Evolutionary conservation across 2,113 vertebrate species (phyloP), one percentile per base, ranked within the genome.

Genomic region (Motacilla tschutschensis): DNA sequence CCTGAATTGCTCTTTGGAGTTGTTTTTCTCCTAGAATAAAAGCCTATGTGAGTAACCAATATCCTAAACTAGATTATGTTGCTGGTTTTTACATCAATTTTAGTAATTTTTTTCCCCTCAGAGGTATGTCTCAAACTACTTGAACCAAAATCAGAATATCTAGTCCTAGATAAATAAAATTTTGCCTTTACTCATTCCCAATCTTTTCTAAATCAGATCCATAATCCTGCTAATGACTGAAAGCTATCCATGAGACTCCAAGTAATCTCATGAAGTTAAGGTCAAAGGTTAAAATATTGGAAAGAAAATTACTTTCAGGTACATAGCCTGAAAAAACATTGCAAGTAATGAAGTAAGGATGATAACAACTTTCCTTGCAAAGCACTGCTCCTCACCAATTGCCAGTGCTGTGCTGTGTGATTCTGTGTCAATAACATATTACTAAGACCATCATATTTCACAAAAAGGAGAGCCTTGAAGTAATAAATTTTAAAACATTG

Each of bases 251-350:
- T 77, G 25, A 24, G 15, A 59, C 62, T 62, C 24, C 3, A 6
- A 76, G 21, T 63, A 78, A 89, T 81, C 38, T 67, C 55, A 71
- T 83, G 51, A 87, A 67, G 64, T 71, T 69, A 47, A 20, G 9
- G 43, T 54, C 22, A 81, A 64, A 80, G 17, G 41, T 41, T 78
- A 83, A 91, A 95, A 89, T 75, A 90, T 55, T 69, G 36, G 17
- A 78, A 85, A 79, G 10, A 41, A 60, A 84, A 58, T 81, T 46
- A 20, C 70, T 87, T 88, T 69, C 44, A 76, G 13, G 11, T 48
- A 28, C 70, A 38, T 48, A 79, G 14, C 47, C n/a, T 65, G 59
- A 69, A 79, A 69, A 47, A 54, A 55, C 41, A 76, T 16, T 60
- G 17, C n/a, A 41, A 51, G 28, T 76, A 67, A 87, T 59, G 41